Evolutionary conservation across 2,888 invertebrate genomes (phyloP).

Genomic region (Matsumyia berberina): DNA sequence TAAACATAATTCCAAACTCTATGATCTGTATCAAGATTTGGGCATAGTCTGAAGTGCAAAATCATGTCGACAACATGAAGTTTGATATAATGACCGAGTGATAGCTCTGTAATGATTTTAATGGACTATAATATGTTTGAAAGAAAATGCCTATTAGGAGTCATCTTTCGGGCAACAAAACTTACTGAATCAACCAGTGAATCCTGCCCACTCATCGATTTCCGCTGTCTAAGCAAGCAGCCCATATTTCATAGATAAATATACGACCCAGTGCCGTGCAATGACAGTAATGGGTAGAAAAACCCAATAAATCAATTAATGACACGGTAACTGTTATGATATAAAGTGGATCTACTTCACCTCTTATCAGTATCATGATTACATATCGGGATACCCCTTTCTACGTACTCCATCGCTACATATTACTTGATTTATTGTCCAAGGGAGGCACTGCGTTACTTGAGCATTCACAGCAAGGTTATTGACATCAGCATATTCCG

Average conservation of each 20-base stretch:
- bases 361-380: not conserved
- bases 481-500: too few relatives aligned
- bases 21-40: too few relatives aligned
- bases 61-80: too few relatives aligned
- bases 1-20: too few relatives aligned
- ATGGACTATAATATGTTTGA: too few relatives aligned
- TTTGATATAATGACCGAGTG: too few relatives aligned
- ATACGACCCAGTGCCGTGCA: not conserved
- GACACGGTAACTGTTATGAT: not conserved
- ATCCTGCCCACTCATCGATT: not conserved
- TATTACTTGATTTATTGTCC: not conserved
- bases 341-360: not conserved
- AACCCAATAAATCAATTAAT: conserved; percentile 1
- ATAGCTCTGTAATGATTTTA: too few relatives aligned
- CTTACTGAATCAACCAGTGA: not conserved
- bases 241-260: not conserved
- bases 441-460: too few relatives aligned
- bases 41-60: too few relatives aligned
- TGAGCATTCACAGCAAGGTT: too few relatives aligned
- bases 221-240: not conserved
- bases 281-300: not conserved
- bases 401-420: not conserved
- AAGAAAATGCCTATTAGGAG: too few relatives aligned
- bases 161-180: too few relatives aligned
- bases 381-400: not conserved